Evolutionary conservation across 2,797 vertebrate genomes (phyloP).

Genomic region (Lindbergichthys nudifrons): DNA sequence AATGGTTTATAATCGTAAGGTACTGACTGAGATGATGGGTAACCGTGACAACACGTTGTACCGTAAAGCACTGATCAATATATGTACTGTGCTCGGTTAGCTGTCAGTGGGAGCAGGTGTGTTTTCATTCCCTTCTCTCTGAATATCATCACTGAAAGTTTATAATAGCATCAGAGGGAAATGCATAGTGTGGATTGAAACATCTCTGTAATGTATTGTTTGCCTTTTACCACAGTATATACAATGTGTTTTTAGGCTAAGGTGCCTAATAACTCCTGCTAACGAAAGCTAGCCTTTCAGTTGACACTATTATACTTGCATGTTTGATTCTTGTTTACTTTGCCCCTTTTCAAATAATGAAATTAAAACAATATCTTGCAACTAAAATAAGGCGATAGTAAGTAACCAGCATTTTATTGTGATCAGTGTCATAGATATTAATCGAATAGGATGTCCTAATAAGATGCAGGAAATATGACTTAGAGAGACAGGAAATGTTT

Average conservation of each 20-base stretch:
- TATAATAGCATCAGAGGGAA: neutral
- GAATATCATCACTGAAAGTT: neutral
- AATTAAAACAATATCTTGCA: no score
- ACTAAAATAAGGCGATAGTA: neutral
- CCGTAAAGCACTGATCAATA: neutral
- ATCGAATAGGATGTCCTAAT: neutral
- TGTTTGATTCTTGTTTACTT: no score
- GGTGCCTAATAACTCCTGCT: no score
- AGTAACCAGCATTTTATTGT: neutral
- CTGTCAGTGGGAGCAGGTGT: neutral
- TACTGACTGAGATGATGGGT: neutral
- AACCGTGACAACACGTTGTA: slow-evolving; percentile 20
- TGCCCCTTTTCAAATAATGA: no score
- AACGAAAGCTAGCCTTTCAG: no score
- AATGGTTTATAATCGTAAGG: neutral
- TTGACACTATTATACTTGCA: no score
- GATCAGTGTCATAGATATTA: neutral
- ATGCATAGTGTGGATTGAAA: neutral
- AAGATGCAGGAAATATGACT: neutral
- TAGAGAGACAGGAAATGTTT: neutral
- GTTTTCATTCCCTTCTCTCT: no score
- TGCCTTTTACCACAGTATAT: no score
- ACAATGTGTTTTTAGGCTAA: no score
- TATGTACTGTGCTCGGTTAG: neutral
- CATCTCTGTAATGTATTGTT: no score